Conservation (phyloP, 1,140 invertebrate genomes). For the Nixonia krombeini region DNA sequence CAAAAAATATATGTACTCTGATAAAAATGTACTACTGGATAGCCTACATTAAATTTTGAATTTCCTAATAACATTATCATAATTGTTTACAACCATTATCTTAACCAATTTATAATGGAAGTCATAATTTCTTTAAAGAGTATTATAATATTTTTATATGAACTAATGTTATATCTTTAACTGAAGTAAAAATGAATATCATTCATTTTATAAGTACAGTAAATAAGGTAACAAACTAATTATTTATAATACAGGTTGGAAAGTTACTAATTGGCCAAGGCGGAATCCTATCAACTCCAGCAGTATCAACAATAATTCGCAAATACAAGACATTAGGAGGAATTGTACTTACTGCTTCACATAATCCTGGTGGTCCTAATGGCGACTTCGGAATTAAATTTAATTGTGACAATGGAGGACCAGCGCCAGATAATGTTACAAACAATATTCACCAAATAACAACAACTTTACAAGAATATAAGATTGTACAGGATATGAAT, state of each 20-base stretch:
- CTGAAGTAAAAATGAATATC: too few species aligned
- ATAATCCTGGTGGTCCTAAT: slow-evolving; percentile 98
- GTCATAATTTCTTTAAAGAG: too few species aligned
- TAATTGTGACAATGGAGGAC: slow-evolving; percentile 96
- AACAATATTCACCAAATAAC: slow-evolving; percentile 90
- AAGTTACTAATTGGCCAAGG: slow-evolving; percentile 92
- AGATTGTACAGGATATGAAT: slow-evolving; percentile 82
- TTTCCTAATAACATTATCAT: too few species aligned
- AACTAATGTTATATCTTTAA: too few species aligned
- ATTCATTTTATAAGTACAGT: too few species aligned
- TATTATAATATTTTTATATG: too few species aligned
- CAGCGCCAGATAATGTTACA: slow-evolving; percentile 93
- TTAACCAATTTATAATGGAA: too few species aligned
- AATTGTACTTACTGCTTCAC: slow-evolving; percentile 97
- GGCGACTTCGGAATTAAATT: slow-evolving; percentile 99
- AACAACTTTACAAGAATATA: slow-evolving; percentile 85
- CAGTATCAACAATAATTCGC: slow-evolving; percentile 94
- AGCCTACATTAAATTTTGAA: too few species aligned
- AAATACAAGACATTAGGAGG: slow-evolving; percentile 90
- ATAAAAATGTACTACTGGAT: too few species aligned
- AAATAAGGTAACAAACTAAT: not conserved
- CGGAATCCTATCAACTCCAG: slow-evolving; percentile 97
- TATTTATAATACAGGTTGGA: slow-evolving; percentile 75
- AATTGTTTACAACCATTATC: too few species aligned
- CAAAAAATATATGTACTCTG: too few species aligned